Percentiles rank a stretch among this genome's conserved stretches.
These are phyloP conservation scores for Pollenia labialis DNA, from an alignment of 2,888 invertebrate genomes.

Conservation along the genomic window DNA sequence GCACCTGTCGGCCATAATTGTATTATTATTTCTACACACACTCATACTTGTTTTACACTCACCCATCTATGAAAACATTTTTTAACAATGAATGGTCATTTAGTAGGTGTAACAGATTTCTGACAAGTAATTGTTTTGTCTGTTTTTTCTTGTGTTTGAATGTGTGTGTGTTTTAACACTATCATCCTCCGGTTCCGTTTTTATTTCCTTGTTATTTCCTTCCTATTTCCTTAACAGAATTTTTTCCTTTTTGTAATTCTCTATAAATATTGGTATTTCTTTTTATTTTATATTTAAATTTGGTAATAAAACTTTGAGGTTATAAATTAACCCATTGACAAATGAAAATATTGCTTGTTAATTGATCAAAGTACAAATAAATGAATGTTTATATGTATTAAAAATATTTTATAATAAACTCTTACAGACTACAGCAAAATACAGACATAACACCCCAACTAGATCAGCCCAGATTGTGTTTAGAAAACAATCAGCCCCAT, in stretches of 20 bases:
- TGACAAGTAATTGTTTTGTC: slow-evolving; percentile 49
- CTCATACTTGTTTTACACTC: not conserved
- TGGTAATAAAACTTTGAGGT: slow-evolving; percentile 67
- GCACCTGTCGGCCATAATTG: slow-evolving; percentile 74
- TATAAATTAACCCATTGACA: slow-evolving; percentile 84
- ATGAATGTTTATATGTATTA: slow-evolving; percentile 41
- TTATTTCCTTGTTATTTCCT: slow-evolving; percentile 46
- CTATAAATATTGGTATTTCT: slow-evolving; percentile 23
- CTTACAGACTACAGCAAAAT: not conserved
- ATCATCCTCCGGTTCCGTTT: slow-evolving; percentile 46
- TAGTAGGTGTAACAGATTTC: slow-evolving; percentile 50
- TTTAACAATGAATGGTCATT: slow-evolving; percentile 32
- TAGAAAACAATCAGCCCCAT: slow-evolving; percentile 8
- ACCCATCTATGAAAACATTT: not conserved
- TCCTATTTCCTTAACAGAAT: slow-evolving; percentile 32
- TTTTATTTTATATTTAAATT: slow-evolving; percentile 26
- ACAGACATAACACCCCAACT: not conserved
- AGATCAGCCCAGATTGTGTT: not conserved
- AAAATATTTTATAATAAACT: slow-evolving; percentile 66
- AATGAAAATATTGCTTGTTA: slow-evolving; percentile 84
- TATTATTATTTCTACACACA: slow-evolving; percentile 25
- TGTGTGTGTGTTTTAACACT: slow-evolving; percentile 39
- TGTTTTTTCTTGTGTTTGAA: slow-evolving; percentile 11
- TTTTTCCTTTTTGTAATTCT: slow-evolving; percentile 13
- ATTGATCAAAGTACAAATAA: slow-evolving; percentile 80